Conservation (phyloP, 2,888 invertebrate species). For the Cheilosia soror region DNA sequence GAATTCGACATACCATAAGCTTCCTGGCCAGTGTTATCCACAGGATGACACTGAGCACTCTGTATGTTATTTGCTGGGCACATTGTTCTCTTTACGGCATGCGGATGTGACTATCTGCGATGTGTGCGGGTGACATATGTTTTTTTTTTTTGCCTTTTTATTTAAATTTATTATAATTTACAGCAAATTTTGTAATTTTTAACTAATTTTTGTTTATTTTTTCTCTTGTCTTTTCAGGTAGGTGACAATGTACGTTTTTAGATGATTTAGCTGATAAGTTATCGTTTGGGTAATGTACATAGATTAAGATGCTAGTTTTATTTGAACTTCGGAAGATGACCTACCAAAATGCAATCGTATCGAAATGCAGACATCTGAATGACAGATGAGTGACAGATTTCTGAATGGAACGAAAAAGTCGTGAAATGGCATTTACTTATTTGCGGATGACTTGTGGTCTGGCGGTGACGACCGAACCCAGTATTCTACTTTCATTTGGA, state of each 20-base stretch:
- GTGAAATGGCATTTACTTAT: neutral
- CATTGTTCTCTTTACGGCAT: constrained; percentile 10
- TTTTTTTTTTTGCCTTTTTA: neutral
- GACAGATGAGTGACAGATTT: neutral
- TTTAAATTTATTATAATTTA: constrained; percentile 51
- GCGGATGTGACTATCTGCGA: constrained; percentile 19
- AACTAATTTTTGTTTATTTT: constrained; percentile 52
- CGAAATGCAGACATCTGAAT: neutral
- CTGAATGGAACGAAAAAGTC: neutral
- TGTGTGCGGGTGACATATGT: constrained; percentile 50
- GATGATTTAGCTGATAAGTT: constrained; percentile 20
- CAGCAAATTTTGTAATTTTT: constrained; percentile 20
- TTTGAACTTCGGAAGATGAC: neutral
- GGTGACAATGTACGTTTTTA: constrained; percentile 82
- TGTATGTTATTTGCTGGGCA: neutral
- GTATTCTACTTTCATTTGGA: neutral
- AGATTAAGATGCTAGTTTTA: constrained; percentile 22
- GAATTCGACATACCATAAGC: constrained; percentile 32
- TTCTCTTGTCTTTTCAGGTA: constrained; percentile 81
- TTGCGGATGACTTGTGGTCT: neutral
- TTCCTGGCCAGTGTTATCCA: constrained; percentile 39
- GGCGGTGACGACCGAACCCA: neutral
- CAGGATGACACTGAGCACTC: constrained; percentile 30
- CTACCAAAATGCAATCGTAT: neutral
- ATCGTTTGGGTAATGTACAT: constrained; percentile 63